Evolutionary conservation across 2,888 invertebrate species (phyloP), one percentile per base, ranked within the genome.

Genomic region (Bugula neritina): DNA sequence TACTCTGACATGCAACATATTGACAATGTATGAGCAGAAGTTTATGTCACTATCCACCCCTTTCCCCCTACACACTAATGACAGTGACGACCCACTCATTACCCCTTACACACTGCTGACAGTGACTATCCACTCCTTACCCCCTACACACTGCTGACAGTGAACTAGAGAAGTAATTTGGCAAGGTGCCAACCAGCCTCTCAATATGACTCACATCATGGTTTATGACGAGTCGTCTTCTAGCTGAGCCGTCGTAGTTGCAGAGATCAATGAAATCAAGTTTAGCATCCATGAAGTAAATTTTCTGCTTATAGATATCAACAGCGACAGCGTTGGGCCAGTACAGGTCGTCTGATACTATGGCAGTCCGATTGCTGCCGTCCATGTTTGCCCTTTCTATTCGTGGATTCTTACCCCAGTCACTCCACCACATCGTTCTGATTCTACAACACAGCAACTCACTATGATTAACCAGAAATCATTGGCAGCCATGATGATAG

Each of bases 281-380:
- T 81, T 97, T 94, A 0, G 94, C 94, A 84, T 99, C 98, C 0
- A 96, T 96, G 82, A 98, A 99, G 85, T 99, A 99, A 0, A 99
- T 90, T 70, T 97, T 86, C 80, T 91, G 91, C 0, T 91, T 96
- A 0, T 97, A 91, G 27, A 93, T 92, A 81, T 99, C 99, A 1
- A 99, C 85, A 0, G 98, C 93, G n/a, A 99, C 86, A 0, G 97
- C 97, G 81, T 97, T 98, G 0, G 98, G 98, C 97, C 97, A 98
- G 85, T 94, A 97, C 74, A 99, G 93, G 83, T 96, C 96, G 0
- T 93, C 94, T 58, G 90, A 91, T 69, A 97, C 91, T 71, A 97
- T 94, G 0, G 90, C 89, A 25, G 88, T 88, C 2, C 96, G 88
- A 79, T 90, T 90, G 0, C 90, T 90, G 0, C 98, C 98, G 81